phyloP scores from a whole-genome alignment of 35 echinoderm and acorn worm genomes.

The Diadema setosum region DNA sequence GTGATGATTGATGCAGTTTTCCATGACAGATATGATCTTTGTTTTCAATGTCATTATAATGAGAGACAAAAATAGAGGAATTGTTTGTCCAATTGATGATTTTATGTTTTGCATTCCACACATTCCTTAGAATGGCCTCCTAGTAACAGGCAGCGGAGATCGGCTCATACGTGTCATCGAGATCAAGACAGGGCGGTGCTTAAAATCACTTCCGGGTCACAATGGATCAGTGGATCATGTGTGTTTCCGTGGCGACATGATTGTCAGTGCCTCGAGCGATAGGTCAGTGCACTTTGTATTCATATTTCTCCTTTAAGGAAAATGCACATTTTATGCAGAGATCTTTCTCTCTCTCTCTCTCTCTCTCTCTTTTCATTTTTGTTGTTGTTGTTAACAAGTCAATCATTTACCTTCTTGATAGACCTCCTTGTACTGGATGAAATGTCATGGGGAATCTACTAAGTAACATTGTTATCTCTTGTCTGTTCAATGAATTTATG shows the following conservation, averaged over 20 bases:
- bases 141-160: constrained; percentile 55
- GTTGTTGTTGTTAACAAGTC: too few species aligned
- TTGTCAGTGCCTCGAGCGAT: constrained; percentile 50
- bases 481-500: too few species aligned
- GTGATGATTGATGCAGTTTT: neutral
- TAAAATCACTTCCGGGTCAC: constrained; percentile 41
- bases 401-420: too few species aligned
- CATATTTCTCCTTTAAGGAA: too few species aligned
- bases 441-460: too few species aligned
- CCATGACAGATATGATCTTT: neutral
- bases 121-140: neutral
- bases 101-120: too few species aligned
- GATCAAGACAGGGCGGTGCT: neutral
- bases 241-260: constrained; percentile 8
- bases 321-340: too few species aligned
- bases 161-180: constrained; percentile 49
- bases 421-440: too few species aligned
- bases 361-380: too few species aligned
- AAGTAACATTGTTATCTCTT: too few species aligned
- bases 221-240: constrained; percentile 16
- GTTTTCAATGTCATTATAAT: neutral
- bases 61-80: neutral
- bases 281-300: neutral
- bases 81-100: neutral
- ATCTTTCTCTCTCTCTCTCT: too few species aligned